These are phyloP conservation scores for Azorinus chamasolen DNA, from an alignment of 2,888 invertebrate species.

Conservation along the genomic window DNA sequence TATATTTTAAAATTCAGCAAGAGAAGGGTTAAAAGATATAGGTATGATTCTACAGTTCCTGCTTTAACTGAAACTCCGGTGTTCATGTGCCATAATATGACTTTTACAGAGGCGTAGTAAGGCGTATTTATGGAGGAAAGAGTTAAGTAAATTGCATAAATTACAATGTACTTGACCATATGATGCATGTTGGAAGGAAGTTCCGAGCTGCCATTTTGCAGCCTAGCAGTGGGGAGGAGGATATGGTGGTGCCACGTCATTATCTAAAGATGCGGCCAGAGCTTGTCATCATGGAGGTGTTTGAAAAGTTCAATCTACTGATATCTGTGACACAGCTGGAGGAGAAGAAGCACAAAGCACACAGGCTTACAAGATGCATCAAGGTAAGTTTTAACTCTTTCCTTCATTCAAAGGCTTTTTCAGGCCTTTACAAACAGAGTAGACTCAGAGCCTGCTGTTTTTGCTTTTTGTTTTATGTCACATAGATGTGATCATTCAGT, in stretches of 20 bases:
- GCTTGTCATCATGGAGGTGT: conserved; percentile 74
- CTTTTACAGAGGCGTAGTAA: too few species aligned
- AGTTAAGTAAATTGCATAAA: too few species aligned
- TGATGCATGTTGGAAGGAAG: conserved; percentile 43
- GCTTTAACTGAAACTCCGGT: not conserved
- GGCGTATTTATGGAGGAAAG: too few species aligned
- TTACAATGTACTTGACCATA: too few species aligned
- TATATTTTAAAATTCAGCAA: too few species aligned
- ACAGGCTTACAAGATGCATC: conserved; percentile 8
- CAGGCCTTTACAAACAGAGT: too few species aligned
- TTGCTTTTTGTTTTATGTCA: too few species aligned
- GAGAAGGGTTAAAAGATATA: too few species aligned
- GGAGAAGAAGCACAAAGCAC: conserved; percentile 1
- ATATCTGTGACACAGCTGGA: conserved; percentile 26
- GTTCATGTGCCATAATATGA: not conserved
- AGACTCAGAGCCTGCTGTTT: too few species aligned
- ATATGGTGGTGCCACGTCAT: conserved; percentile 69
- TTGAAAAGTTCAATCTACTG: conserved; percentile 68
- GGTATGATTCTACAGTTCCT: too few species aligned
- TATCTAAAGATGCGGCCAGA: conserved; percentile 76
- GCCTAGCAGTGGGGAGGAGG: conserved; percentile 50
- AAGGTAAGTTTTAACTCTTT: conserved; percentile 13
- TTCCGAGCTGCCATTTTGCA: conserved; percentile 74
- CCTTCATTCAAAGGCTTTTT: too few species aligned
- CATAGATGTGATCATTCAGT: too few species aligned